Evolutionary conservation across 2,113 vertebrate species (phyloP), one percentile per base, ranked within the genome.

Genomic region (Theristicus caerulescens): DNA sequence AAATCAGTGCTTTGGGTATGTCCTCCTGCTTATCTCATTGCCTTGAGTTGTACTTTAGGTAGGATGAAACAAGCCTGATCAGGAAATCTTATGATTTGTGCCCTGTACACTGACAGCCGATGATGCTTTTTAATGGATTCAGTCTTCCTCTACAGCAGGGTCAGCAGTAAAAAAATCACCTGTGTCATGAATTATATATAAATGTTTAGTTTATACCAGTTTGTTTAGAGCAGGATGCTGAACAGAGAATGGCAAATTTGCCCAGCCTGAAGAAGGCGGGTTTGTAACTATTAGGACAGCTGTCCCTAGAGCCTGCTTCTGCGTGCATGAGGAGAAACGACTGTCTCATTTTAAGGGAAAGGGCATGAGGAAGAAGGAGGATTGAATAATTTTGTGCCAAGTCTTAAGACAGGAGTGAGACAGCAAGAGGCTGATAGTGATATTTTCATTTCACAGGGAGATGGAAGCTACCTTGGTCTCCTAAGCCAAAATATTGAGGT

Each of bases 401-500:
- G 64, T 65, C 49, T 91, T 96, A 76, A 80, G 47, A 46, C 52
- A 87, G 55, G 26, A 78, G 25, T 6, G 25, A 96, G 85, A 71
- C 2, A 29, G 58, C 32, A 80, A 78, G 34, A 77, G 29, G 21
- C 46, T 70, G 38, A 77, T 19, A 49, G 16, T 25, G n/a, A 82
- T 44, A 27, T 74, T 94, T 91, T 95, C 38, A 85, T 95, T 96
- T 95, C 90, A 90, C 31, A 85, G 90, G 69, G 38, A 85, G 27
- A 32, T 91, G 58, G 69, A 91, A 91, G 24, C 82, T 97, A 95
- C 65, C 96, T 93, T 94, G 54, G 44, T 76, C 80, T 93, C n/a
- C 32, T 93, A n/a, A 42, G n/a, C 84, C 67, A 42, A 94, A 95
- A 94, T 80, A 95, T 1, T 27, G 94, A 94, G 49, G 29, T 82